Evolutionary conservation across 2,113 vertebrate genomes (phyloP), one percentile per base, ranked within the genome.

Genomic region (Anthoscopus minutus): DNA sequence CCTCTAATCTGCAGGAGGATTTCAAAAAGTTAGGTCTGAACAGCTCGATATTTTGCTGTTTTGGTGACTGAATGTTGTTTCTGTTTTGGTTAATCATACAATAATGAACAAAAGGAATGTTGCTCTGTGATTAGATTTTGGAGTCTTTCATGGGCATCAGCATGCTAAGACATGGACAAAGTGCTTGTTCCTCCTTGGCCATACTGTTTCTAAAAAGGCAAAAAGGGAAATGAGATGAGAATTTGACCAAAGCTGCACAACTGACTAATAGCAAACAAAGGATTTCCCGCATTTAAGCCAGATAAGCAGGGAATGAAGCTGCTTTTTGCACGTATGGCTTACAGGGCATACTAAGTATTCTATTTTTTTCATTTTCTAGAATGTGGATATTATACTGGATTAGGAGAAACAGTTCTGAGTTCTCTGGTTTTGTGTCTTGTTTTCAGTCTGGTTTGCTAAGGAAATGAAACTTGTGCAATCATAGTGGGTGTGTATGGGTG

Each of bases 381-480:
- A 69, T 53, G 27, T 69, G 64, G 11, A 11, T 50, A 65, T 21
- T 33, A 14, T n/a, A 35, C 11, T 62, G 42, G 35, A 86, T 61
- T 72, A 48, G 54, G 72, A 82, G 28, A 60, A 22, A 44, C 6
- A 50, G 13, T 31, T 90, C 47, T 86, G 19, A 56, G 19, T 62
- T 83, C 35, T 76, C 51, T 80, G 42, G 11, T 42, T 80, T 83
- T 83, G 45, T 66, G 60, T 76, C 40, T 60, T 40, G 35, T 56
- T 90, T 95, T 92, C 54, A 58, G 60, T 23, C 67, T 40, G 25
- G 38, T 70, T 94, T 92, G 79, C 76, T 81, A 86, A 86, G 88
- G 96, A 96, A 96, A 86, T 47, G 86, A 93, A 96, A 94, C 71
- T 86, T 90, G 47, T 77, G 94, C 82, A 94, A 81, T 83, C 50